These are phyloP conservation scores for Carlito syrichta DNA, from an alignment of 2,113 vertebrate genomes.

Conservation along the genomic window DNA sequence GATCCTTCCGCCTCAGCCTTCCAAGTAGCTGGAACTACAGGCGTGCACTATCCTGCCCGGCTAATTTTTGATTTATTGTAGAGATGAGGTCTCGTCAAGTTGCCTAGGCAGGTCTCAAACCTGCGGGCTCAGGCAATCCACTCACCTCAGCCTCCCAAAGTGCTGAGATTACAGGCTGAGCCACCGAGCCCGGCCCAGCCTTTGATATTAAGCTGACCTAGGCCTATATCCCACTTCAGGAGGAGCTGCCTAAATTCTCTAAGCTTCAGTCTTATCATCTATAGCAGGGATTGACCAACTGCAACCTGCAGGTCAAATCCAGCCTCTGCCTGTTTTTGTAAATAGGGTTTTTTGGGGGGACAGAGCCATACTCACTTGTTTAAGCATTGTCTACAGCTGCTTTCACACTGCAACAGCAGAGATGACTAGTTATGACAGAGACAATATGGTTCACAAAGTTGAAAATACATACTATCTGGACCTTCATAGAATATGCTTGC, in stretches of 20 bases:
- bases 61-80: no score
- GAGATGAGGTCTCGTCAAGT: no score
- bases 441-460: neutral
- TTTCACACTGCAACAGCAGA: neutral
- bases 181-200: no score
- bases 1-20: no score
- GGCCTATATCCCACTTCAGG: neutral
- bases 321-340: neutral
- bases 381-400: neutral
- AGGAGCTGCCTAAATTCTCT: neutral
- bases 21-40: no score
- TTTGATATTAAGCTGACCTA: neutral
- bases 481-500: neutral
- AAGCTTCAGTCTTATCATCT: neutral
- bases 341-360: neutral
- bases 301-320: neutral
- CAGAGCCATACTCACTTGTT: neutral
- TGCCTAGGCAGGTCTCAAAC: no score
- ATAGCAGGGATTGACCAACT: neutral
- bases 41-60: no score
- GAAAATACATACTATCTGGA: neutral
- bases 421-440: neutral
- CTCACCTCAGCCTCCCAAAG: no score
- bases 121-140: no score
- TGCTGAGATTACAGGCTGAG: no score